A percentile compares a stretch with the other conserved stretches of the same genome.
Evolutionary conservation across 1,140 invertebrate genomes (phyloP).

Genomic region (Drosophila punjabiensis): DNA sequence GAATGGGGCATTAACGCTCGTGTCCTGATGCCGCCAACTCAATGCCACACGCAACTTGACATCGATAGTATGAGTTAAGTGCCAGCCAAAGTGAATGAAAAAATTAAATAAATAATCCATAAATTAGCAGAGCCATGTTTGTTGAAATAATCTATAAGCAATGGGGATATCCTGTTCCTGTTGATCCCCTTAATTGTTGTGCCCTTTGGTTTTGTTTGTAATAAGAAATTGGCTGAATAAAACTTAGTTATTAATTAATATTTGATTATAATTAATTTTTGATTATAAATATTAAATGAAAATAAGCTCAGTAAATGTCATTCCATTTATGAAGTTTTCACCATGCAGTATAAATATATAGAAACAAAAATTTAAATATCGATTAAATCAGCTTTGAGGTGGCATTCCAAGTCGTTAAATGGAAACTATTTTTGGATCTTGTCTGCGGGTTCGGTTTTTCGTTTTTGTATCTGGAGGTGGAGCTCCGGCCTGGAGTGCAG

Average conservation of each 20-base stretch:
- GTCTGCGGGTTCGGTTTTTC: neutral
- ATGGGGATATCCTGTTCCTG: slow-evolving; percentile 34
- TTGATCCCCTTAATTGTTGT: slow-evolving; percentile 20
- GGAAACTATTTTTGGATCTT: slow-evolving; percentile 27
- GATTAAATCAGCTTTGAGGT: slow-evolving; percentile 7
- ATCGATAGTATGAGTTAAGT: neutral
- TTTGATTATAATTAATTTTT: too few relatives aligned
- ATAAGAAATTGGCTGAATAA: neutral
- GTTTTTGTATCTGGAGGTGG: slow-evolving; percentile 3
- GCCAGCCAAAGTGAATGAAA: slow-evolving; percentile 7
- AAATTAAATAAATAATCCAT: slow-evolving; percentile 38
- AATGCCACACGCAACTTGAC: slow-evolving; percentile 35
- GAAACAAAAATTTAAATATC: neutral
- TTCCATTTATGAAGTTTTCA: neutral
- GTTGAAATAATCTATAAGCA: slow-evolving; percentile 28
- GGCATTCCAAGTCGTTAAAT: slow-evolving; percentile 28
- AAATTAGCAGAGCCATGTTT: slow-evolving; percentile 34
- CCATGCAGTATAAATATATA: neutral
- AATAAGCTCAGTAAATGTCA: too few relatives aligned
- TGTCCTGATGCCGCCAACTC: slow-evolving; percentile 22
- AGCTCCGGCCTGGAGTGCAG: slow-evolving; percentile 42
- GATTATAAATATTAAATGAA: neutral
- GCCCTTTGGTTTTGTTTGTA: slow-evolving; percentile 5
- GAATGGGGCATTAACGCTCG: slow-evolving; percentile 39
- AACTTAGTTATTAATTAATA: too few relatives aligned